These are phyloP conservation scores for Perognathus longimembris DNA, from an alignment of 2,113 vertebrate species.

Conservation along the genomic window DNA sequence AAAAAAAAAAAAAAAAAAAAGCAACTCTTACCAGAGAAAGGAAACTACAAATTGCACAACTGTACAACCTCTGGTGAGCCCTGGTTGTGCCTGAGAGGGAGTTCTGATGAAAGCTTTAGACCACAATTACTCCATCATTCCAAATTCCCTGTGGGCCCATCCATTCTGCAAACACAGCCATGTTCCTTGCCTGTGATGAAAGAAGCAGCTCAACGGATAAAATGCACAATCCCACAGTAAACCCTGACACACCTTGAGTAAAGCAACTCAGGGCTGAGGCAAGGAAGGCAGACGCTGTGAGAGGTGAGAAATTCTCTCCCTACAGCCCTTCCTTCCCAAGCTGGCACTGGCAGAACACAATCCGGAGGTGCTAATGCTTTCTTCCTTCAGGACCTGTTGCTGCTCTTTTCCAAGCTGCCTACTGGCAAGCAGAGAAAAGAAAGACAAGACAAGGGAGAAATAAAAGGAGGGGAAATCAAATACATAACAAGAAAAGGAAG, in stretches of 20 bases:
- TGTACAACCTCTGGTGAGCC: neutral
- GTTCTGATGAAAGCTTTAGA: constrained; percentile 2
- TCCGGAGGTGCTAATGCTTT: neutral
- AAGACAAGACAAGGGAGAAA: neutral
- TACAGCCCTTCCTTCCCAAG: neutral
- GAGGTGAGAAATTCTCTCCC: neutral
- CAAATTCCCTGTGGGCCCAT: constrained; percentile 38
- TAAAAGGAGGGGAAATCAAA: neutral
- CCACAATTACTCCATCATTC: constrained; percentile 52
- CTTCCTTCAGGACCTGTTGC: constrained; percentile 12
- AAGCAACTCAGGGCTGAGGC: constrained; percentile 35
- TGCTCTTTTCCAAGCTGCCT: constrained; percentile 52
- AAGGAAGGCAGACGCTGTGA: neutral
- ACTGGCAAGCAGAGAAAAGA: constrained; percentile 37
- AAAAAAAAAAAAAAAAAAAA: neutral
- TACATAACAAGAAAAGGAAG: neutral
- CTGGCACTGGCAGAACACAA: neutral
- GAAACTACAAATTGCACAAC: neutral
- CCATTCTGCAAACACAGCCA: constrained; percentile 42
- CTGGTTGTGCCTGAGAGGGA: neutral
- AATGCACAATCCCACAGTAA: constrained; percentile 47
- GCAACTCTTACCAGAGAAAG: neutral
- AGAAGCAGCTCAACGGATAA: constrained; percentile 49
- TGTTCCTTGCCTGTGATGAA: constrained; percentile 42
- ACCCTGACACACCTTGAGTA: constrained; percentile 64